Conservation (phyloP, 2,113 vertebrate genomes). For the Stigmatopora nigra region DNA sequence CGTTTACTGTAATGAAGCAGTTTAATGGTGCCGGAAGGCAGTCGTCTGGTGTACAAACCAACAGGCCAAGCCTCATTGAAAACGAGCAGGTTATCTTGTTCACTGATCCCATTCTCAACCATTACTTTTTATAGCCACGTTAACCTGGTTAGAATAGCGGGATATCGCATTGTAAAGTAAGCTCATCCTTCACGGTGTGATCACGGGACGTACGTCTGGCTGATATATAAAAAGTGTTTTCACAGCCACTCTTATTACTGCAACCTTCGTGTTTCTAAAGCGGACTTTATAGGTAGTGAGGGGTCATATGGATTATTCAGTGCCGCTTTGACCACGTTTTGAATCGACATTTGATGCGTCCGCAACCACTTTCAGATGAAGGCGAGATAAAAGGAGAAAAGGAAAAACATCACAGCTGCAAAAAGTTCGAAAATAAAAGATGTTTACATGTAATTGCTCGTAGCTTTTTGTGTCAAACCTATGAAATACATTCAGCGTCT, state of each 20-base stretch:
- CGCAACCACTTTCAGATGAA: background rate
- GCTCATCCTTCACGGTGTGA: constrained; percentile 38
- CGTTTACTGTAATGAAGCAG: constrained; percentile 28
- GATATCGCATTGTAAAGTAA: constrained; percentile 37
- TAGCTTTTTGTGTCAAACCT: constrained; percentile 65
- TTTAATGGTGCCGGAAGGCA: constrained; percentile 31
- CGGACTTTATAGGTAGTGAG: background rate
- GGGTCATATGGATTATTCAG: background rate
- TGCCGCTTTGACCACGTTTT: background rate
- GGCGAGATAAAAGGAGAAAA: background rate
- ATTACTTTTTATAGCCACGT: constrained; percentile 59
- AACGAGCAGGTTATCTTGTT: constrained; percentile 68
- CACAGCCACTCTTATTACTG: constrained; percentile 1
- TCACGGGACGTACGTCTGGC: constrained; percentile 19
- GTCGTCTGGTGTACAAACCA: constrained; percentile 55
- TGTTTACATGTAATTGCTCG: constrained; percentile 37
- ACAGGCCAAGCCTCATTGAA: constrained; percentile 46
- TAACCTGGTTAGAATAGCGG: constrained; percentile 44
- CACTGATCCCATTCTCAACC: constrained; percentile 63
- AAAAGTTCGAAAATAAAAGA: background rate
- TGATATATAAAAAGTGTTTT: background rate
- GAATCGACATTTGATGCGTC: constrained; percentile 1
- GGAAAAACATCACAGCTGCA: background rate
- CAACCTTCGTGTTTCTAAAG: constrained; percentile 3
- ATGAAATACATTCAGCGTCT: constrained; percentile 77